Conservation (phyloP, 2,797 vertebrate genomes). For the Taeniopygia guttata region DNA sequence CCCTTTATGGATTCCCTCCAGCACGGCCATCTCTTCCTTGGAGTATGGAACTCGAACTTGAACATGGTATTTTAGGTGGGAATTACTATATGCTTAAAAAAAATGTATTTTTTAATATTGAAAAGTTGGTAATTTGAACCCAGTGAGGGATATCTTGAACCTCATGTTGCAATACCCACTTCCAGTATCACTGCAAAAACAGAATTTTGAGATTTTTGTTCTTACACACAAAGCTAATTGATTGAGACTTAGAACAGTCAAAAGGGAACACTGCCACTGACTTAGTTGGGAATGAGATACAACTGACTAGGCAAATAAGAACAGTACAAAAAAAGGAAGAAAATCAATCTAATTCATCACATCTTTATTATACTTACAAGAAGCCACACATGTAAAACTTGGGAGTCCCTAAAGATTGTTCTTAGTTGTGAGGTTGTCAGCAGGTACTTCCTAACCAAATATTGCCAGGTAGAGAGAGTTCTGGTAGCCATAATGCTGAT, state of each 20-base stretch:
- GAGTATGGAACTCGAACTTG: neutral
- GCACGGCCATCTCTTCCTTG: accelerated
- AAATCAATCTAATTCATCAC: neutral
- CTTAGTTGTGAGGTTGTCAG: neutral
- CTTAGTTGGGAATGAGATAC: neutral
- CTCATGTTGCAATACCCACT: neutral
- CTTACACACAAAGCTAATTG: neutral
- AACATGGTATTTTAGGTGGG: neutral
- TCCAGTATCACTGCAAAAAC: neutral
- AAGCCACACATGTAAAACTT: neutral
- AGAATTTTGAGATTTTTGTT: neutral
- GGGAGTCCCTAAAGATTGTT: neutral
- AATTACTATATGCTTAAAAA: neutral
- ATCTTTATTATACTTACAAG: neutral
- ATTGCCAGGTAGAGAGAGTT: neutral
- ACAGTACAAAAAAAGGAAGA: neutral
- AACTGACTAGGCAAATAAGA: neutral
- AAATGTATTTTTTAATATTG: neutral
- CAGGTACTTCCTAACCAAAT: neutral
- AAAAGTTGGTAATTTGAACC: neutral
- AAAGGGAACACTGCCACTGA: neutral
- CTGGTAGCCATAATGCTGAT: neutral
- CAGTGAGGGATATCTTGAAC: neutral
- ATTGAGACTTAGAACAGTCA: neutral
- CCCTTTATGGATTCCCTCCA: neutral